Base-by-base conservation (phyloP, 1,140 invertebrate species). In the Patella vulgata region DNA sequence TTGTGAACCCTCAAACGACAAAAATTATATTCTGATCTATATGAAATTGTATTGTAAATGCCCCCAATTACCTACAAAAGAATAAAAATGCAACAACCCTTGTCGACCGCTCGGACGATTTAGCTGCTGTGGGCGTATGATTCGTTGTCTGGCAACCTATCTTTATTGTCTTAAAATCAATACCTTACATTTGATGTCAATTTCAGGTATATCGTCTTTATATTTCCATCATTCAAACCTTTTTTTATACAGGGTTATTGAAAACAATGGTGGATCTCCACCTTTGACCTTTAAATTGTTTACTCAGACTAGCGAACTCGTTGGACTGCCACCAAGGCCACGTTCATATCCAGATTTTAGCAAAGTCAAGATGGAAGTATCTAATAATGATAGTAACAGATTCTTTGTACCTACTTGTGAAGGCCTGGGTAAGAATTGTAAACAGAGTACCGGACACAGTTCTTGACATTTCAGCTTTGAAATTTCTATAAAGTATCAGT, bases 261-360 rank as follows among this genome's bases (percentile, higher is more conserved):
- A 75, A 48, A 63, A 69, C 23, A 83, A 83, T 69, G 71, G 73
- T 27, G 79, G 78, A 19, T 54, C 27, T 9, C 80, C 81, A 25
- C 81, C 81, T 12, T 44, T 81, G 57, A 83, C 81, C 1, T 82
- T 68, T 54, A 66, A 52, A 30, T 51, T 77, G 44, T 81, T 83
- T 53, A 71, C 71, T 43, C 73, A 80, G 42, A 76, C 80, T 19
- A 63, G 68, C n/a, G 33, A 59, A 17, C 87, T 87, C 2, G 86
- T 91, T 42, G 89, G 89, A 0, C 77, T 85, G 28, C 90, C 90
- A 1, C 87, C 88, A 0, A 50, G 65, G 2, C 89, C 89, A 0
- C 85, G 86, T 0, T 58, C 67, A 0, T 84, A 88, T 54, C 78
- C 87, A 14, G 82, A 88, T 52, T 86, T 89, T 54, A 70, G 60